A percentile compares a stretch with the other conserved stretches of the same genome.
phyloP scores from a whole-genome alignment of 2,888 invertebrate genomes.

The Cryptocephalus primarius region DNA sequence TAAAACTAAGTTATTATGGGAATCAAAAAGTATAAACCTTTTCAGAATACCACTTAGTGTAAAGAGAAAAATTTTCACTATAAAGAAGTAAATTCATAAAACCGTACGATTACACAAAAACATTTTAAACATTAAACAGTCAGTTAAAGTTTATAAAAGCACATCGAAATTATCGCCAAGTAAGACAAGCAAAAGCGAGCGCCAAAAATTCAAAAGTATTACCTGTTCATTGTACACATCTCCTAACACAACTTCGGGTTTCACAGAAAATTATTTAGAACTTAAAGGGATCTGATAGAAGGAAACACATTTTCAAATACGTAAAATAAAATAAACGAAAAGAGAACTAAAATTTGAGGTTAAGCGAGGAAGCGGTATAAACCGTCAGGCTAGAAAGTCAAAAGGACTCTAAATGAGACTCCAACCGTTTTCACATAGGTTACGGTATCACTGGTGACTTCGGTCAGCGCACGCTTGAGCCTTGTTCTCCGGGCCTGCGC shows the following conservation, averaged over 20 bases:
- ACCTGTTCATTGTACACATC: slow-evolving; percentile 18
- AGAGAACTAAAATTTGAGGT: slow-evolving; percentile 20
- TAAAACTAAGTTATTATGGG: no score
- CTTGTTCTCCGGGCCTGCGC: slow-evolving; percentile 78
- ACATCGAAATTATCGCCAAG: no score
- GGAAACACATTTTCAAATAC: neutral
- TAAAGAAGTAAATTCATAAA: no score
- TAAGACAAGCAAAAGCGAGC: neutral
- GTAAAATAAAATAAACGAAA: neutral
- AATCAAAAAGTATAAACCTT: no score
- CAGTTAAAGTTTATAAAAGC: no score
- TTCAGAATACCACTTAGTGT: no score
- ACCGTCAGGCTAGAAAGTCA: slow-evolving; percentile 24
- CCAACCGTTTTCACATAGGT: slow-evolving; percentile 81
- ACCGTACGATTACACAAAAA: no score
- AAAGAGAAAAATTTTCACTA: no score
- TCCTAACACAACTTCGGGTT: slow-evolving; percentile 14
- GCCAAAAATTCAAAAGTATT: slow-evolving; percentile 8
- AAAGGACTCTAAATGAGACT: slow-evolving; percentile 24
- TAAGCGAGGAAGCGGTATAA: slow-evolving; percentile 22
- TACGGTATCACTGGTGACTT: slow-evolving; percentile 79
- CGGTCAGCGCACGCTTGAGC: slow-evolving; percentile 80
- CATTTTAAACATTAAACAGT: no score
- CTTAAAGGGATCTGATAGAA: neutral
- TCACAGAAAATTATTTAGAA: slow-evolving; percentile 5